phyloP scores from a whole-genome alignment of 1,140 invertebrate genomes.

The Brachystomella parvula region DNA sequence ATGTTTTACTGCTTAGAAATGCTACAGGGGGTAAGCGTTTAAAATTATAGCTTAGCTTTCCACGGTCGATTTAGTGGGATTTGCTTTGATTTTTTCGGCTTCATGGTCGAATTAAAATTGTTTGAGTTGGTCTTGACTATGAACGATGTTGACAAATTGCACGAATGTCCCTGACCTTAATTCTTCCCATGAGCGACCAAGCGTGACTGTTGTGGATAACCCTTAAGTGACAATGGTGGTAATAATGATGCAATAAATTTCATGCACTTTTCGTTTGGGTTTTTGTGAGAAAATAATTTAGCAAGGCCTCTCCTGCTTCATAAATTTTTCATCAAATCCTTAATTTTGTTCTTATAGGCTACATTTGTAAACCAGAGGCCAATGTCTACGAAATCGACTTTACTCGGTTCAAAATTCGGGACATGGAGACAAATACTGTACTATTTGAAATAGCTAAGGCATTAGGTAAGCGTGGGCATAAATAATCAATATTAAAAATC shows the following conservation, averaged over 20 bases:
- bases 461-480: conserved; percentile 40
- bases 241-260: background rate
- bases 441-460: conserved; percentile 97
- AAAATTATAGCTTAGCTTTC: background rate
- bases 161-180: conserved; percentile 3
- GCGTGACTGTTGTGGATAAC: background rate
- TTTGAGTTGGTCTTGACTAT: background rate
- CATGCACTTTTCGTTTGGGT: background rate
- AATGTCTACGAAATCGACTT: conserved; percentile 98
- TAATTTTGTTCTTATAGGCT: conserved; percentile 53
- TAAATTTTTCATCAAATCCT: background rate
- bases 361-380: conserved; percentile 86
- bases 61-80: background rate
- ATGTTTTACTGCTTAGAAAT: background rate
- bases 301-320: background rate
- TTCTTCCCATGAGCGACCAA: background rate
- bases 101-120: background rate
- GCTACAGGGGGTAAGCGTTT: background rate
- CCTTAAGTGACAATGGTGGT: too few relatives aligned
- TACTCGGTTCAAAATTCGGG: conserved; percentile 91
- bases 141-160: background rate
- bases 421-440: conserved; percentile 83
- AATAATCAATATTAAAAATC: conserved; percentile 3
- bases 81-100: background rate
- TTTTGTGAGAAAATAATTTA: background rate